Conservation (phyloP, 2,888 invertebrate species). For the Volucella inanis region DNA sequence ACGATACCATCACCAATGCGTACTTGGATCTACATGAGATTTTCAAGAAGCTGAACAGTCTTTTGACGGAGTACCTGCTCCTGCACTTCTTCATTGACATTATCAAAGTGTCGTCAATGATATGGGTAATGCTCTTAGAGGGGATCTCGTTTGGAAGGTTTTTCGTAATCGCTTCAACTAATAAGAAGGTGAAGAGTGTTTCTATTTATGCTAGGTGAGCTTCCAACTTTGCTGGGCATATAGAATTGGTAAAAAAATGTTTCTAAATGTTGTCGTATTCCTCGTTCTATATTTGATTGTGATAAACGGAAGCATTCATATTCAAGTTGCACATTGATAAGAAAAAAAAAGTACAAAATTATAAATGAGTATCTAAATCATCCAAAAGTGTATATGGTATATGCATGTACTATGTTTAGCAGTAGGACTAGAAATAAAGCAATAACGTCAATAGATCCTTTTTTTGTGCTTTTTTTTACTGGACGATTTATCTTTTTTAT, state of each 20-base stretch:
- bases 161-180: not conserved
- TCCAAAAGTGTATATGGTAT: no score
- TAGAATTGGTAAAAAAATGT: slow-evolving; percentile 19
- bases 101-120: not conserved
- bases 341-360: no score
- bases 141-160: not conserved
- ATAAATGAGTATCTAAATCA: no score
- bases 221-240: slow-evolving; percentile 3
- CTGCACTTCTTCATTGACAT: slow-evolving; percentile 24
- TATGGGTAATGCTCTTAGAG: not conserved
- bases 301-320: no score
- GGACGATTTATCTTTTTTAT: not conserved
- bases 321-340: no score
- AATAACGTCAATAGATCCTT: no score
- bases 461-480: no score
- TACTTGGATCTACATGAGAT: slow-evolving; percentile 20
- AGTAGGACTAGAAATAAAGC: no score
- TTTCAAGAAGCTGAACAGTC: slow-evolving; percentile 1
- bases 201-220: not conserved
- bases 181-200: slow-evolving; percentile 22
- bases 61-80: slow-evolving; percentile 17
- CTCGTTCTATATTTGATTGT: no score
- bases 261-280: not conserved
- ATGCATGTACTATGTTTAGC: no score
- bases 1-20: slow-evolving; percentile 1